Evolutionary conservation across 2,113 vertebrate species (phyloP).

Genomic region (Nothocercus nigrocapillus): DNA sequence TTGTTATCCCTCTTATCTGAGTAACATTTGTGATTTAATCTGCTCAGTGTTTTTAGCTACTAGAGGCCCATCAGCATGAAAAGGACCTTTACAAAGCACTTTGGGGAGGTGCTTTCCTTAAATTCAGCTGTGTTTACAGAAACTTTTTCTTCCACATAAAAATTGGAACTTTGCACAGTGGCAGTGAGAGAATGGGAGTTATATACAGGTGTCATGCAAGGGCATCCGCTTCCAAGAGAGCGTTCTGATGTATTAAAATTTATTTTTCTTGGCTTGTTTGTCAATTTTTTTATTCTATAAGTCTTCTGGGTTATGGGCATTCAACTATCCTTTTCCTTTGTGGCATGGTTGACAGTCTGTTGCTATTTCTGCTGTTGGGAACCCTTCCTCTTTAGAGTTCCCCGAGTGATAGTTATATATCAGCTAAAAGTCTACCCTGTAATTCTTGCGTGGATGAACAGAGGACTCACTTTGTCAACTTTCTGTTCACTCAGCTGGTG

Average conservation of each 20-base stretch:
- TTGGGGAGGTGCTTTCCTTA: neutral
- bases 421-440: neutral
- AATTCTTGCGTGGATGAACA: neutral
- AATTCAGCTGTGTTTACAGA: neutral
- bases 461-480: neutral
- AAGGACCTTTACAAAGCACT: neutral
- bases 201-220: neutral
- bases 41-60: neutral
- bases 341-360: neutral
- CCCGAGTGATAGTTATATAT: neutral
- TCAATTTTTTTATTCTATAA: neutral
- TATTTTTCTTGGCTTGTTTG: conserved; percentile 56
- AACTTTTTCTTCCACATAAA: neutral
- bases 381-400: neutral
- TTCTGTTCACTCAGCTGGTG: neutral
- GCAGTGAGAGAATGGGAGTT: neutral
- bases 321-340: neutral
- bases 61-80: neutral
- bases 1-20: neutral
- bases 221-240: conserved; percentile 39
- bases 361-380: neutral
- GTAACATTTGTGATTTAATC: neutral
- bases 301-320: neutral
- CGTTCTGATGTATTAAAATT: conserved; percentile 44
- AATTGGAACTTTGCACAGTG: neutral